Percentiles rank a stretch among this genome's conserved stretches.
Conservation (phyloP, 1,140 invertebrate genomes). For the Drosophila suzukii region DNA sequence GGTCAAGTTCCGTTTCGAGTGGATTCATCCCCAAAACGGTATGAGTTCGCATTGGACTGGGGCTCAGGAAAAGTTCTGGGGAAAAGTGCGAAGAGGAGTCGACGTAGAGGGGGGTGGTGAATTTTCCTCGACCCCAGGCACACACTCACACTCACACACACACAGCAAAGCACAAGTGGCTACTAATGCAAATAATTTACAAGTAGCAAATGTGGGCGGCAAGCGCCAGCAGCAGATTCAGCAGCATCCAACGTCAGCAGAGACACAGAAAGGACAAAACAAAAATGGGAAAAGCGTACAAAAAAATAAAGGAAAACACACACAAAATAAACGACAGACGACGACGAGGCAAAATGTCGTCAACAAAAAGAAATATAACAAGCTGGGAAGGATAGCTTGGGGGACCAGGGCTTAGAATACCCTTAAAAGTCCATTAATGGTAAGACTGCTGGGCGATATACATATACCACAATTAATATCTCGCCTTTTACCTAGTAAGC, state of each 20-base stretch:
- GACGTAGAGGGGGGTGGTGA: not conserved
- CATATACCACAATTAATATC: not conserved
- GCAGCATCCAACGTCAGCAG: conserved; percentile 53
- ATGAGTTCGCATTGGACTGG: conserved; percentile 16
- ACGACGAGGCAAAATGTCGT: conserved; percentile 75
- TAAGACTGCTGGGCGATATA: not conserved
- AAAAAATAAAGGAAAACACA: conserved; percentile 32
- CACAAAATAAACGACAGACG: conserved; percentile 65
- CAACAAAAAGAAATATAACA: conserved; percentile 67
- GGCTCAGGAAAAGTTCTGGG: conserved; percentile 9
- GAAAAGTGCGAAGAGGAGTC: conserved; percentile 6
- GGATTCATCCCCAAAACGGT: conserved; percentile 36
- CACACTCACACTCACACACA: conserved; percentile 36
- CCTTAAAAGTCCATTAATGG: not conserved
- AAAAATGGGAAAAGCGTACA: conserved; percentile 35
- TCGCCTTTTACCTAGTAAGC: not conserved
- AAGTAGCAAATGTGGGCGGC: conserved; percentile 78
- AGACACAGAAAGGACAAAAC: conserved; percentile 52
- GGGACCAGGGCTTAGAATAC: conserved; percentile 27
- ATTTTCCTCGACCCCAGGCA: conserved; percentile 62
- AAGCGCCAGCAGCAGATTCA: conserved; percentile 60
- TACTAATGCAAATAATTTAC: conserved; percentile 84
- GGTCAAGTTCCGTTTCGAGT: conserved; percentile 47
- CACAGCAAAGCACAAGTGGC: conserved; percentile 72
- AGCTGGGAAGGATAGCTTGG: conserved; percentile 9